Conservation (phyloP, 2,113 vertebrate species). For the Eolophus roseicapilla region DNA sequence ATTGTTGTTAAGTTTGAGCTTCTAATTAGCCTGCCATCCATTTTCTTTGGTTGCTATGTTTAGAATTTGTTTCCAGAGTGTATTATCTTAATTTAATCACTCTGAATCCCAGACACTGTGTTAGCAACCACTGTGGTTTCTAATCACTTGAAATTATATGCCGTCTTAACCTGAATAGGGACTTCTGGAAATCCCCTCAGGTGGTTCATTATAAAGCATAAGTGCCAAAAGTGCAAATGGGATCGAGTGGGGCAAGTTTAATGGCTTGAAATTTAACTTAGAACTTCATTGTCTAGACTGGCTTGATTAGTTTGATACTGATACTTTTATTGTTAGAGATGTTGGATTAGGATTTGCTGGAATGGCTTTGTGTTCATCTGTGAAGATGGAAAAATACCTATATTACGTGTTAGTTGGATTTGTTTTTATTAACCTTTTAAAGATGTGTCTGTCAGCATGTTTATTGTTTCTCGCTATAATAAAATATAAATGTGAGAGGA, state of each 20-base stretch:
- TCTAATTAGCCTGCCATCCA: constrained; percentile 34
- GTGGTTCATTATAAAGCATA: neutral
- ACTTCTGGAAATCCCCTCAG: neutral
- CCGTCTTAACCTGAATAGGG: neutral
- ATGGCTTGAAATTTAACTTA: neutral
- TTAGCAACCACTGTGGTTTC: neutral
- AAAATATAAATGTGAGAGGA: neutral
- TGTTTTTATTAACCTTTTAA: neutral
- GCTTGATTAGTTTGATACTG: neutral
- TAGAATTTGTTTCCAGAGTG: constrained; percentile 28
- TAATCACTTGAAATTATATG: constrained; percentile 13
- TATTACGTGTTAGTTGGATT: neutral
- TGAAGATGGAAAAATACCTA: neutral
- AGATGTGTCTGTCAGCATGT: neutral
- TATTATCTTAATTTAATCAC: constrained; percentile 28
- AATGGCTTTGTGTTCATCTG: neutral
- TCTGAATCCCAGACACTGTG: neutral
- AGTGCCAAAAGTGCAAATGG: neutral
- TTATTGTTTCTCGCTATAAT: neutral
- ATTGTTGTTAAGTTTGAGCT: constrained; percentile 40
- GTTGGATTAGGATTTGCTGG: neutral
- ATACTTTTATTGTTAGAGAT: neutral
- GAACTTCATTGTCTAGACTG: neutral
- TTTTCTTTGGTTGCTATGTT: constrained; percentile 39
- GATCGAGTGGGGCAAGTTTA: neutral